These are phyloP conservation scores for Trimorus sp. DNA, from an alignment of 2,888 invertebrate species.

Conservation along the genomic window DNA sequence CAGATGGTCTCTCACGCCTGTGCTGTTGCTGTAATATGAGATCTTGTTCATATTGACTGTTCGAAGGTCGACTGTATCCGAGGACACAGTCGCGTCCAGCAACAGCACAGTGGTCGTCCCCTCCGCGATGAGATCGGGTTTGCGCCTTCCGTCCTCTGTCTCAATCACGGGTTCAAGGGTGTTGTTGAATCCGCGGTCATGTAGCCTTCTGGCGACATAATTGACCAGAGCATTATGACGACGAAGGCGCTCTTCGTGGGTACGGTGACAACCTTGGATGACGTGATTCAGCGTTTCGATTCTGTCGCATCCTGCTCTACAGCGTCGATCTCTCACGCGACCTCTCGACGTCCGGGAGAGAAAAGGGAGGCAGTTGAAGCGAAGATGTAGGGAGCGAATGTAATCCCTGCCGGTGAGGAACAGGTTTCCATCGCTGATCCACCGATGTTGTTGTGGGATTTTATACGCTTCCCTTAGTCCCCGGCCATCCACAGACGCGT, in stretches of 20 bases:
- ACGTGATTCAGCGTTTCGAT: constrained; percentile 54
- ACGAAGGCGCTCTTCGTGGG: constrained; percentile 74
- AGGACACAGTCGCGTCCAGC: constrained; percentile 69
- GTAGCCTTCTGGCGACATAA: background rate
- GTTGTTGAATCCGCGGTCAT: background rate
- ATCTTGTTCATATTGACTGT: background rate
- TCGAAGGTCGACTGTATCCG: background rate
- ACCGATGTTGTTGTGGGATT: constrained; percentile 39
- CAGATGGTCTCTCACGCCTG: constrained; percentile 35
- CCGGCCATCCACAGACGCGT: constrained; percentile 29
- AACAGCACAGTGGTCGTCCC: constrained; percentile 69
- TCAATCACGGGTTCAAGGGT: background rate
- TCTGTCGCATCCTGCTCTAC: constrained; percentile 47
- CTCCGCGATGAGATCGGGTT: constrained; percentile 73
- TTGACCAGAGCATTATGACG: constrained; percentile 70
- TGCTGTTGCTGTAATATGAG: background rate
- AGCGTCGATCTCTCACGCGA: background rate
- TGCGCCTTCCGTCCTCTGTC: constrained; percentile 70
- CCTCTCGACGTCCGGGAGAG: constrained; percentile 24
- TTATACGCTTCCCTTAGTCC: constrained; percentile 1
- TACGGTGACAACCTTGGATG: constrained; percentile 58
- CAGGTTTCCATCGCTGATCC: constrained; percentile 36
- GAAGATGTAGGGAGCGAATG: background rate
- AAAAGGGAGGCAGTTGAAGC: background rate
- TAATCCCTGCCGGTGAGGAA: constrained; percentile 32